Percentiles rank a stretch among this genome's conserved stretches.
Conservation (phyloP, 1,140 invertebrate species). For the Ostrea edulis region DNA sequence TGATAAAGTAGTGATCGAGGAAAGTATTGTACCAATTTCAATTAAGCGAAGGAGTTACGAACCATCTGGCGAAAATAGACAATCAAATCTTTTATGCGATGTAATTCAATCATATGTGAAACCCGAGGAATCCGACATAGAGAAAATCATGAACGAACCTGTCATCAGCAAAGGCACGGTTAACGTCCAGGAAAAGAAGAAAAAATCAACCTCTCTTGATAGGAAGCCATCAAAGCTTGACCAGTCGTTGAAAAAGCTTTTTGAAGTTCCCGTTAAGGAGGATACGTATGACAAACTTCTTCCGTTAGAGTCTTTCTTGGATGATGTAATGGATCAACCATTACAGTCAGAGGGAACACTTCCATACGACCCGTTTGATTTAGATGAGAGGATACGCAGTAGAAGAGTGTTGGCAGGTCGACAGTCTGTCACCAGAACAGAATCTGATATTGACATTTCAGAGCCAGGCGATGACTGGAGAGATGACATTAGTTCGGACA, state of each 20-base stretch:
- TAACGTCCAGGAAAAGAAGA: not conserved
- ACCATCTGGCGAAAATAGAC: not conserved
- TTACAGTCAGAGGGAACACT: conserved; percentile 3
- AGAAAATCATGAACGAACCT: conserved; percentile 3
- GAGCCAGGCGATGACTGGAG: conserved; percentile 23
- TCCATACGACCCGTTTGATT: conserved; percentile 28
- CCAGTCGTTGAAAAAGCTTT: conserved; percentile 33
- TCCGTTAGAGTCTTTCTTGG: conserved; percentile 12
- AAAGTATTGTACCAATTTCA: conserved; percentile 17
- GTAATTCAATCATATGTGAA: conserved; percentile 14
- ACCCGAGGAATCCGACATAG: not conserved
- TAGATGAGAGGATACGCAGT: not conserved
- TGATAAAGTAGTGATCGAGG: conserved; percentile 19
- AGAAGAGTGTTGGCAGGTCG: conserved; percentile 7
- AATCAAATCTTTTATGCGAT: conserved; percentile 19
- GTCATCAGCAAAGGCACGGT: not conserved
- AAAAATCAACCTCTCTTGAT: not conserved
- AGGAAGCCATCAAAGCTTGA: conserved; percentile 37
- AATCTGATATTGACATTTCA: conserved; percentile 38
- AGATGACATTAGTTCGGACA: conserved; percentile 22
- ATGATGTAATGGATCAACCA: conserved; percentile 5
- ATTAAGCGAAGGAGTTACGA: conserved; percentile 31
- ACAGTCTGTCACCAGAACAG: conserved; percentile 23
- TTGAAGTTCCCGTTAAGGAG: conserved; percentile 10
- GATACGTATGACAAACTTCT: conserved; percentile 27